Evolutionary conservation across 2,797 vertebrate genomes (phyloP), one percentile per base, ranked within the genome.

Genomic region (Pelobates cultripes): DNA sequence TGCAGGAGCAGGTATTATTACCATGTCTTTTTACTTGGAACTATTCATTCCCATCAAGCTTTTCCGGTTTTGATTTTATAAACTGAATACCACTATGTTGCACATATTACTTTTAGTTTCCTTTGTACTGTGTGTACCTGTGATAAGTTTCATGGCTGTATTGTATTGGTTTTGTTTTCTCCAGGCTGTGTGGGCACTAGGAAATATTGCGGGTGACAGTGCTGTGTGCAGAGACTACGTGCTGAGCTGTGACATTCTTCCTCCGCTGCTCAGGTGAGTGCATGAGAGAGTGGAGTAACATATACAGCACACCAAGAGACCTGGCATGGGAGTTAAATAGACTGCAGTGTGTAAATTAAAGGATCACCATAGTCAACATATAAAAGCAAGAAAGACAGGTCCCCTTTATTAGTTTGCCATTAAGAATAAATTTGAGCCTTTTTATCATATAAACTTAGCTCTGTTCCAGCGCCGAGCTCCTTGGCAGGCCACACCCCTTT

Each of bases 141-240:
- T 28, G 28, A 28, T 28, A 28, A 28, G 28, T 28, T 28, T 28
- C 28, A 28, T 28, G 28, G 28, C 28, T 28, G 28, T 28, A 28
- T 28, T 28, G 28, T 28, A 28, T 28, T 28, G 28, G 28, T 43
- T 70, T 10, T 71, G 10, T 71, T 15, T 4, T 7, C 43, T 72
- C 7, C 89, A 99, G 98, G 98, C 98, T 86, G 98, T 99, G 82
- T 99, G 98, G 98, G 98, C 98, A 3, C 88, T 99, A 85, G 98
- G 98, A 83, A 99, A 99, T 89, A 99, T 99, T 86, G 98, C 98
- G 74, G 98, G 98, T 77, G 98, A 99, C 89, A 99, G 98, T 81
- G 96, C 97, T 12, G 94, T 97, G 80, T 99, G 97, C 91, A 95
- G 98, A 87, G 98, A 99, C 89, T 99, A 96, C 64, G 98, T 99